Evolutionary conservation across 2,797 vertebrate genomes (phyloP).

Genomic region (Pteronotus mesoamericanus): DNA sequence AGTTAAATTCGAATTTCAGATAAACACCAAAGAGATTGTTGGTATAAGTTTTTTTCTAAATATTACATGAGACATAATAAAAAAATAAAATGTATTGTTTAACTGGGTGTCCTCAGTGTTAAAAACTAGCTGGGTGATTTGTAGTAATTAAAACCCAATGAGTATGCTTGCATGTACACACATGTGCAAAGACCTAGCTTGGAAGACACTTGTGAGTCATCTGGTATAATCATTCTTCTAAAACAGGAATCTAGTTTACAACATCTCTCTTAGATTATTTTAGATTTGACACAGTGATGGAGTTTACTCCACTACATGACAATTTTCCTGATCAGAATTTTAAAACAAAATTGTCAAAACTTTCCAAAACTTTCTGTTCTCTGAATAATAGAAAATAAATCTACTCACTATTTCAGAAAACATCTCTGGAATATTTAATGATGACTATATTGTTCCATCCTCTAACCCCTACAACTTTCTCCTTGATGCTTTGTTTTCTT

Average conservation of each 20-base stretch:
- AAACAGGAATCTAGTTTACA: neutral
- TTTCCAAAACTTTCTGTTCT: neutral
- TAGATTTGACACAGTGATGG: neutral
- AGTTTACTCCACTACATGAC: neutral
- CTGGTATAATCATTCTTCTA: neutral
- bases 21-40: slow-evolving; percentile 43
- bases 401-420: neutral
- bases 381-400: neutral
- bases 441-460: neutral
- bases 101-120: neutral
- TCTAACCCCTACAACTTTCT: neutral
- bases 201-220: neutral
- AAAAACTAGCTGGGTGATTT: neutral
- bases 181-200: neutral
- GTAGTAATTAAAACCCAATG: neutral
- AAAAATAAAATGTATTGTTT: slow-evolving; percentile 3
- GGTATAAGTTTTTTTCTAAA: neutral
- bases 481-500: neutral
- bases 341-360: neutral
- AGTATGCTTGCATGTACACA: neutral
- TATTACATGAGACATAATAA: neutral
- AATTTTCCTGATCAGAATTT: neutral
- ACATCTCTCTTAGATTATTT: neutral
- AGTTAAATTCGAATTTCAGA: slow-evolving; percentile 52
- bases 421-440: neutral